Conservation (phyloP, 2,888 invertebrate species). For the Temnothorax unifasciatus region DNA sequence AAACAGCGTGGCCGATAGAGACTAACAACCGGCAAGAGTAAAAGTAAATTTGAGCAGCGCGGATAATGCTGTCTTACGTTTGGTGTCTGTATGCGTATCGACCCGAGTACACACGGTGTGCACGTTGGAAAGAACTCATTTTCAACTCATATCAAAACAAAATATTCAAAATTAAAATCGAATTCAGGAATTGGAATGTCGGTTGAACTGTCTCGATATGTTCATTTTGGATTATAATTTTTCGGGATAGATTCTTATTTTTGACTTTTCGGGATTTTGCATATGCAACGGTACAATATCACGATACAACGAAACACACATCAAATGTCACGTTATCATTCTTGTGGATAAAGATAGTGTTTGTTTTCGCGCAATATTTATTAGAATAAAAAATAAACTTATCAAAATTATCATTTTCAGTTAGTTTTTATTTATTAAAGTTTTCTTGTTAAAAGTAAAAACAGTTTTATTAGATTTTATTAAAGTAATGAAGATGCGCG, state of each 20-base stretch:
- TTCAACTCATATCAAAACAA: neutral
- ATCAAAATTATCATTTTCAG: neutral
- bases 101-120: constrained; percentile 44
- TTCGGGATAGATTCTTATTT: too few relatives aligned
- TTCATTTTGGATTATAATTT: neutral
- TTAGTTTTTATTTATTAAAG: neutral
- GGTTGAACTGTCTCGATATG: neutral
- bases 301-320: neutral
- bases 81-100: constrained; percentile 38
- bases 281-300: neutral
- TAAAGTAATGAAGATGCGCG: neutral
- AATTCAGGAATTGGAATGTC: neutral
- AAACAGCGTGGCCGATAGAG: neutral
- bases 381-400: neutral
- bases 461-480: neutral
- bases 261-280: neutral
- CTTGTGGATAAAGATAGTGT: neutral
- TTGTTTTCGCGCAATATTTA: neutral
- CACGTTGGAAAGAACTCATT: constrained; percentile 28
- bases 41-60: constrained; percentile 66
- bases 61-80: constrained; percentile 48
- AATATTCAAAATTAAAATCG: neutral
- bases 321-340: neutral
- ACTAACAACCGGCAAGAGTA: constrained; percentile 59
- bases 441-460: neutral